phyloP scores from a whole-genome alignment of 2,888 invertebrate genomes.

The Cephonodes hylas region DNA sequence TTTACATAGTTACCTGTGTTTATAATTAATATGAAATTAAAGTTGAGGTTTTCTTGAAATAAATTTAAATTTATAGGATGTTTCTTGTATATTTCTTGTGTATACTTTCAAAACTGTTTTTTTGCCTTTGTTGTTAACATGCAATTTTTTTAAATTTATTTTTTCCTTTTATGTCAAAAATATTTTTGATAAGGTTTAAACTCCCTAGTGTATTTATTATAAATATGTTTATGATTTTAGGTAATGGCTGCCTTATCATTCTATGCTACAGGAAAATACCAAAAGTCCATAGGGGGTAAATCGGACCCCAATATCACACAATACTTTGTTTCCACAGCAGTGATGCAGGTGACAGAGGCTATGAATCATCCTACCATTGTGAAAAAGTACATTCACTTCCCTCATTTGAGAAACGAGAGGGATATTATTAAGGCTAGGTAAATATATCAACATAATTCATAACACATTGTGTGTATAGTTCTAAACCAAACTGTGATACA shows the following conservation, averaged over 20 bases:
- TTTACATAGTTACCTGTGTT: background rate
- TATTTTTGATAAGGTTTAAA: too few relatives aligned
- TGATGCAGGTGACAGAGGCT: slow-evolving; percentile 67
- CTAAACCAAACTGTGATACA: too few relatives aligned
- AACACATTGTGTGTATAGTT: too few relatives aligned
- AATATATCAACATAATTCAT: slow-evolving; percentile 15
- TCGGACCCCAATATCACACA: slow-evolving; percentile 64
- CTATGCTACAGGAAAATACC: slow-evolving; percentile 68
- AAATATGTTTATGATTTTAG: slow-evolving; percentile 32
- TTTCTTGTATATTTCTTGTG: too few relatives aligned
- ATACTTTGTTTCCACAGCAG: slow-evolving; percentile 66
- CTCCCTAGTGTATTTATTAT: too few relatives aligned
- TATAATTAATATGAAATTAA: too few relatives aligned
- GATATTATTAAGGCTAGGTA: slow-evolving; percentile 67
- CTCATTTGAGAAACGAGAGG: slow-evolving; percentile 65
- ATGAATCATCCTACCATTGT: slow-evolving; percentile 65
- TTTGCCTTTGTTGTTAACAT: too few relatives aligned
- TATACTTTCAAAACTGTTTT: too few relatives aligned
- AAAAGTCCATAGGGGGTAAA: slow-evolving; percentile 63
- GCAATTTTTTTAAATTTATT: too few relatives aligned
- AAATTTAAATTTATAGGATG: too few relatives aligned
- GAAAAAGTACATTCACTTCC: slow-evolving; percentile 72
- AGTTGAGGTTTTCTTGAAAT: too few relatives aligned
- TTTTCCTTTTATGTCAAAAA: too few relatives aligned
- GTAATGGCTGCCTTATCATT: slow-evolving; percentile 68